A percentile compares a stretch with the other conserved stretches of the same genome.
phyloP scores from a whole-genome alignment of 1,140 invertebrate species.

The Heterodera schachtii region DNA sequence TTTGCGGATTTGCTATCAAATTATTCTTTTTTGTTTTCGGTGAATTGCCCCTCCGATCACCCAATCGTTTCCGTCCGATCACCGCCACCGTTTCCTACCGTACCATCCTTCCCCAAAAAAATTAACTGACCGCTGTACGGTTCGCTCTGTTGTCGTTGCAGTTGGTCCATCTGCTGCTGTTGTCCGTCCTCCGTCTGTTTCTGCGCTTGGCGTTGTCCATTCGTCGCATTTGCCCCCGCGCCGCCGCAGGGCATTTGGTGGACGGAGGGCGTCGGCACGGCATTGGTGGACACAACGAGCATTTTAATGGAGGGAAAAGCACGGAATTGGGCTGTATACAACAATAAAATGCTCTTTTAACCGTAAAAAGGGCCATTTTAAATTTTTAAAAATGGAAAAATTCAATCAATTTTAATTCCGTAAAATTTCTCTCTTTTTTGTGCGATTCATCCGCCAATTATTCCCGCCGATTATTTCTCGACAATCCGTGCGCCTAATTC shows the following conservation, averaged over 20 bases:
- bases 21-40: too few relatives aligned
- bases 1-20: too few relatives aligned
- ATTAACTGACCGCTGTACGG: neutral
- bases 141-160: neutral
- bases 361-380: too few relatives aligned
- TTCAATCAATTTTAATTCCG: too few relatives aligned
- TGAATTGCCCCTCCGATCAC: too few relatives aligned
- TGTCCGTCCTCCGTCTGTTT: neutral
- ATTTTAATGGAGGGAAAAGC: neutral
- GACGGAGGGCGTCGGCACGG: too few relatives aligned
- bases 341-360: too few relatives aligned
- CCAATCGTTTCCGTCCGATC: neutral
- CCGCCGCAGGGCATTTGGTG: neutral
- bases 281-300: neutral
- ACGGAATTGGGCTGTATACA: too few relatives aligned
- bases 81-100: neutral
- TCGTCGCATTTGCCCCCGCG: too few relatives aligned
- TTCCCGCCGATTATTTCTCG: neutral
- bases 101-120: neutral
- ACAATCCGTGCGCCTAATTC: neutral
- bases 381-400: too few relatives aligned
- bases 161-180: neutral
- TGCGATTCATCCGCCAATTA: neutral
- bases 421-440: neutral
- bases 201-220: too few relatives aligned